Conservation (phyloP, 2,797 vertebrate genomes). For the Notolepis coatsorum region DNA sequence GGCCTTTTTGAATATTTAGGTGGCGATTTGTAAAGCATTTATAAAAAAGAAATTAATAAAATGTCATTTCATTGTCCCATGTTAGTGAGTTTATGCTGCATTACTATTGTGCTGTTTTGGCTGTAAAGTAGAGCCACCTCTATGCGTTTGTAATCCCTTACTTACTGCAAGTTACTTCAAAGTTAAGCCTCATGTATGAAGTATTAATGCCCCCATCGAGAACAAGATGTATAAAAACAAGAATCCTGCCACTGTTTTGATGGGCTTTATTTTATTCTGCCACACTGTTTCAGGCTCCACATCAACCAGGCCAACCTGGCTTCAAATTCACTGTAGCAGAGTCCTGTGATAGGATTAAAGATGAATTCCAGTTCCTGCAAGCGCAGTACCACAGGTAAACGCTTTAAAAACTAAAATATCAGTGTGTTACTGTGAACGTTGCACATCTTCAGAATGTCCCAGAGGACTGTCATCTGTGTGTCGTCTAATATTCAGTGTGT, state of each 20-base stretch:
- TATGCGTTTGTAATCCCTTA: conserved; percentile 48
- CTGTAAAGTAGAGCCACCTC: conserved; percentile 49
- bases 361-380: conserved; percentile 97
- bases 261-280: conserved; percentile 54
- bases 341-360: conserved; percentile 96
- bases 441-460: conserved; percentile 7
- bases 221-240: conserved; percentile 14
- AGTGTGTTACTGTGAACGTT: conserved; percentile 21
- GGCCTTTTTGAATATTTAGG: conserved; percentile 41
- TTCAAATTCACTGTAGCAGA: conserved; percentile 98
- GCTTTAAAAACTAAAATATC: conserved; percentile 24
- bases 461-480: conserved; percentile 22
- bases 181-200: conserved; percentile 36
- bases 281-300: conserved; percentile 85
- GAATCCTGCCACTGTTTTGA: conserved; percentile 20
- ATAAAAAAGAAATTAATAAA: too few species aligned
- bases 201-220: conserved; percentile 8
- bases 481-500: conserved; percentile 32
- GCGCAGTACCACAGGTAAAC: conserved; percentile 97
- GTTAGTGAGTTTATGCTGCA: conserved; percentile 43
- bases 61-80: too few species aligned
- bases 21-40: too few species aligned
- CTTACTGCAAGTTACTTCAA: conserved; percentile 36
- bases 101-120: too few species aligned
- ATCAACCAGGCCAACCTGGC: conserved; percentile 94